A percentile compares a stretch with the other conserved stretches of the same genome.
These are phyloP conservation scores for Stictocephala bisonia DNA, from an alignment of 2,888 invertebrate genomes.

Conservation along the genomic window DNA sequence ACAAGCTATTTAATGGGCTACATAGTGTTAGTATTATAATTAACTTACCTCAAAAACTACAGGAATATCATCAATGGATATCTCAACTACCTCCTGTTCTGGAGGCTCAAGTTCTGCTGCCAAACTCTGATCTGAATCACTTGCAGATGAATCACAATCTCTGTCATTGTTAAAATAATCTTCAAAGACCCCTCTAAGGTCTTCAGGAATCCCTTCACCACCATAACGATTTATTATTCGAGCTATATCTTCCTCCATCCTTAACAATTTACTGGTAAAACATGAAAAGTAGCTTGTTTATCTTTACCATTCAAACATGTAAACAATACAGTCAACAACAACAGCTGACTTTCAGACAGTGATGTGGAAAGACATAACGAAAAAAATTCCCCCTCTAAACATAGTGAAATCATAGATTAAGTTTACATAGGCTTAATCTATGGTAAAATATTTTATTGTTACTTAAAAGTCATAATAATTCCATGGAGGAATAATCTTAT, in stretches of 20 bases:
- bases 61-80: slow-evolving; percentile 4
- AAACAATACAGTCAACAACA: not conserved
- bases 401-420: not conserved
- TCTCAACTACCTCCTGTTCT: not conserved
- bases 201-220: slow-evolving; percentile 5
- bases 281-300: slow-evolving; percentile 2
- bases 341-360: not conserved
- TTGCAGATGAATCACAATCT: not conserved
- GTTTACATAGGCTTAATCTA: not conserved
- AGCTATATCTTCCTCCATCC: slow-evolving; percentile 9
- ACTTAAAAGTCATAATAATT: slow-evolving; percentile 5
- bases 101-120: slow-evolving; percentile 13
- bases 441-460: not conserved
- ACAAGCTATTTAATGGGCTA: too few species aligned
- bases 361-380: not conserved
- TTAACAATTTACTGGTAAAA: slow-evolving; percentile 2
- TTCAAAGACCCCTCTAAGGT: not conserved
- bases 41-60: slow-evolving; percentile 5
- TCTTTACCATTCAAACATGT: not conserved
- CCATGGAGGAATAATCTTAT: not conserved
- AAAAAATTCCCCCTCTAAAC: slow-evolving; percentile 4
- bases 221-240: slow-evolving; percentile 8
- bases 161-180: slow-evolving; percentile 3
- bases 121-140: slow-evolving; percentile 1
- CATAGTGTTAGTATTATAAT: too few species aligned